Conservation (phyloP, 2,113 vertebrate species). For the Clarias gariepinus region DNA sequence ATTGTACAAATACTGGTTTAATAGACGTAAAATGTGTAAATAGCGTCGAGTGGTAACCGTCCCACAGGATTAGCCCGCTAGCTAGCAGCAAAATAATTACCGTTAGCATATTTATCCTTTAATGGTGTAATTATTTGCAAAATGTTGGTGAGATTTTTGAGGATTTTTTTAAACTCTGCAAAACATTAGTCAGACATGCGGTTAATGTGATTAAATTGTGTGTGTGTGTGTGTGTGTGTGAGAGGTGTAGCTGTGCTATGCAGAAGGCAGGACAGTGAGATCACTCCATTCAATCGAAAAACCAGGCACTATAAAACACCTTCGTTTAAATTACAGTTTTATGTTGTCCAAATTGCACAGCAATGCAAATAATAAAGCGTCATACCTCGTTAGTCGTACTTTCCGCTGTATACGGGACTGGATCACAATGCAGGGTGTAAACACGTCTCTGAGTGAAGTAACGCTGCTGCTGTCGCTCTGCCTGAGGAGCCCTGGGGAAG, state of each 20-base stretch:
- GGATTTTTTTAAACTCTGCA: too few relatives aligned
- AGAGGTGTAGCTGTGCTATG: neutral
- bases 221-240: neutral
- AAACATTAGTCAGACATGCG: neutral
- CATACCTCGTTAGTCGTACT: neutral
- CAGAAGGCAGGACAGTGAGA: neutral
- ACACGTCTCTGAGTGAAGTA: neutral
- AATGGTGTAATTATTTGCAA: neutral
- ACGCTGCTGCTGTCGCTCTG: conserved; percentile 1
- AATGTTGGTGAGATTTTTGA: neutral
- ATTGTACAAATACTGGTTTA: neutral
- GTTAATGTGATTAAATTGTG: neutral
- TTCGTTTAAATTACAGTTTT: neutral
- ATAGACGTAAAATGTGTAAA: neutral
- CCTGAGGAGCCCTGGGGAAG: neutral
- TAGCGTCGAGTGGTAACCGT: neutral
- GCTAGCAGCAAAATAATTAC: neutral
- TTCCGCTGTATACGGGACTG: neutral
- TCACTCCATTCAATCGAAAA: conserved; percentile 5
- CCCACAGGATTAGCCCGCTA: neutral
- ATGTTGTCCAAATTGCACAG: neutral
- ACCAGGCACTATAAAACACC: neutral
- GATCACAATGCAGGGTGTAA: neutral
- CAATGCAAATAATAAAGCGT: neutral
- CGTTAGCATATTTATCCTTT: neutral